Evolutionary conservation across 2,113 vertebrate species (phyloP).

Genomic region (Otocyon megalotis): DNA sequence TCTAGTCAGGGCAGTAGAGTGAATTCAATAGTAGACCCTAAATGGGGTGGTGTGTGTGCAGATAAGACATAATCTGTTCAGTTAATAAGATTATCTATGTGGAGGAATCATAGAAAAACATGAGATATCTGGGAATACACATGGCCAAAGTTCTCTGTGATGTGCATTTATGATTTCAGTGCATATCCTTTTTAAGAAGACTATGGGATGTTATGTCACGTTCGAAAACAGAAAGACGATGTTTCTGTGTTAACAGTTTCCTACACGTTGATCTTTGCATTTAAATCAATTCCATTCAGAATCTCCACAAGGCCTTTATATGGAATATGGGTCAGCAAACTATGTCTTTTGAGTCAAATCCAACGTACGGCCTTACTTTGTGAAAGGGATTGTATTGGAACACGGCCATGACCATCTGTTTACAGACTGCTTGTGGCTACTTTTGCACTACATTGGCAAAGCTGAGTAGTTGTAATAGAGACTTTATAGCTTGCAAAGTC

Average conservation of each 20-base stretch:
- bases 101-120: neutral
- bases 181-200: neutral
- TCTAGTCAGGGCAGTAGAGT: neutral
- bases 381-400: neutral
- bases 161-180: neutral
- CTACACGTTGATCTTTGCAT: neutral
- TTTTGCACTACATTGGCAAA: neutral
- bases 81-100: neutral
- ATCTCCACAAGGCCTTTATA: neutral
- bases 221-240: neutral
- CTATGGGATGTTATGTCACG: neutral
- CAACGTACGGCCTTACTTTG: neutral
- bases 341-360: neutral
- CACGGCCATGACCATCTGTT: neutral
- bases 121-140: neutral
- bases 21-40: neutral
- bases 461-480: neutral
- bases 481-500: rapidly evolving
- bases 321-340: neutral
- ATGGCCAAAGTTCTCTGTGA: neutral
- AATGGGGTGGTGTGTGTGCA: too few species aligned
- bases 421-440: neutral
- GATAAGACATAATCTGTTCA: neutral
- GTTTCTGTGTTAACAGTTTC: neutral
- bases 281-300: neutral